phyloP scores from a whole-genome alignment of 2,797 vertebrate genomes.

The Meriones psammophilus region DNA sequence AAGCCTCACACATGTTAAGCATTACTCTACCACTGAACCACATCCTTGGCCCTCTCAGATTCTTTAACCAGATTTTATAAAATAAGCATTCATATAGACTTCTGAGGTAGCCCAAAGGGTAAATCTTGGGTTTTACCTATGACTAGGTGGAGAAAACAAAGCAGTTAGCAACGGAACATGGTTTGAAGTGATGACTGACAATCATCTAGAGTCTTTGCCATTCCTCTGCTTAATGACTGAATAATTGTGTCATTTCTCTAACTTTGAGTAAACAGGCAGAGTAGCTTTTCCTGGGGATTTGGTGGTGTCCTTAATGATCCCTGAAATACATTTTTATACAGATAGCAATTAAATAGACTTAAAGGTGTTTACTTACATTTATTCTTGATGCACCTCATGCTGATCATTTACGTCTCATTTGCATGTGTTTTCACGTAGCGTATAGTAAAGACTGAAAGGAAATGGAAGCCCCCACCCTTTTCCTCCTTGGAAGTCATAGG shows the following conservation, averaged over 20 bases:
- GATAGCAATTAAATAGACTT: constrained; percentile 25
- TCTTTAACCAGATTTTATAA: not conserved
- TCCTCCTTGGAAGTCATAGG: not conserved
- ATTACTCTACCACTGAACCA: not conserved
- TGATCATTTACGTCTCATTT: not conserved
- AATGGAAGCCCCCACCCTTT: not conserved
- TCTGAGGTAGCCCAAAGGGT: constrained; percentile 78
- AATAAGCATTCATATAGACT: constrained; percentile 73
- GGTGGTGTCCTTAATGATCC: constrained; percentile 56
- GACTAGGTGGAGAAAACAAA: constrained; percentile 75
- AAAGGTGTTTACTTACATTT: constrained; percentile 46
- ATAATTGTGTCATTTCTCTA: constrained; percentile 67
- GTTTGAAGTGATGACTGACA: constrained; percentile 80
- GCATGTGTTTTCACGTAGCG: constrained; percentile 58
- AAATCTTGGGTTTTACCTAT: constrained; percentile 78
- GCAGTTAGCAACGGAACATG: constrained; percentile 68
- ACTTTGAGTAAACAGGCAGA: constrained; percentile 64
- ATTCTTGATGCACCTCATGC: not conserved
- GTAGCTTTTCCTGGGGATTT: constrained; percentile 63
- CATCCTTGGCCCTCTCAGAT: not conserved
- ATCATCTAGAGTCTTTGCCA: constrained; percentile 58
- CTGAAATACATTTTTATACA: constrained; percentile 7
- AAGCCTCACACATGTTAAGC: not conserved
- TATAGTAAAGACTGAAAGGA: not conserved
- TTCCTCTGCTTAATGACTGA: constrained; percentile 77